Evolutionary conservation across 1,140 invertebrate species (phyloP).

Genomic region (Akabosia matsudoensis): DNA sequence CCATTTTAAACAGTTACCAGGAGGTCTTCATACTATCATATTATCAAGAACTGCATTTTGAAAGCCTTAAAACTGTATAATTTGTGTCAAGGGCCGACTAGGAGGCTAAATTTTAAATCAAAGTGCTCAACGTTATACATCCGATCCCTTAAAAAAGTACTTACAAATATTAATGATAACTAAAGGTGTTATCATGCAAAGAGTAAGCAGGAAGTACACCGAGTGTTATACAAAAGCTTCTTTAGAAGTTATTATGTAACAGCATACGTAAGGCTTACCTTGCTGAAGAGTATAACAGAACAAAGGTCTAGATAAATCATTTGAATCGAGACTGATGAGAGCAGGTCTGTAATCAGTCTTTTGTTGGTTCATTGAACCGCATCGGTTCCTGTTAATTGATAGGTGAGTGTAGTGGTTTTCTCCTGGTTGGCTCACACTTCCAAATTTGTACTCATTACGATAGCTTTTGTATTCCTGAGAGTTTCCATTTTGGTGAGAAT

Average conservation of each 20-base stretch:
- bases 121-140: too few species aligned
- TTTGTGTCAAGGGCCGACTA: too few species aligned
- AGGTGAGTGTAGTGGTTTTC: background rate
- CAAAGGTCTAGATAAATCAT: background rate
- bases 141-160: too few species aligned
- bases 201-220: too few species aligned
- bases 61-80: too few species aligned
- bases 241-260: background rate
- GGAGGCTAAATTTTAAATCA: too few species aligned
- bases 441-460: background rate
- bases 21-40: too few species aligned
- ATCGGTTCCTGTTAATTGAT: background rate
- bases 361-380: background rate
- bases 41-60: too few species aligned
- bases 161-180: too few species aligned
- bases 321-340: background rate
- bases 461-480: background rate
- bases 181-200: too few species aligned
- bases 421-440: background rate
- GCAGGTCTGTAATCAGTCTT: background rate
- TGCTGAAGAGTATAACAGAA: background rate
- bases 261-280: background rate
- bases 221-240: too few species aligned
- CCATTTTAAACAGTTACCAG: too few species aligned
- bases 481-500: constrained; percentile 1